Base-by-base conservation (phyloP, 92 coral and sea anemone species). In the Parazoanthus darwini region DNA sequence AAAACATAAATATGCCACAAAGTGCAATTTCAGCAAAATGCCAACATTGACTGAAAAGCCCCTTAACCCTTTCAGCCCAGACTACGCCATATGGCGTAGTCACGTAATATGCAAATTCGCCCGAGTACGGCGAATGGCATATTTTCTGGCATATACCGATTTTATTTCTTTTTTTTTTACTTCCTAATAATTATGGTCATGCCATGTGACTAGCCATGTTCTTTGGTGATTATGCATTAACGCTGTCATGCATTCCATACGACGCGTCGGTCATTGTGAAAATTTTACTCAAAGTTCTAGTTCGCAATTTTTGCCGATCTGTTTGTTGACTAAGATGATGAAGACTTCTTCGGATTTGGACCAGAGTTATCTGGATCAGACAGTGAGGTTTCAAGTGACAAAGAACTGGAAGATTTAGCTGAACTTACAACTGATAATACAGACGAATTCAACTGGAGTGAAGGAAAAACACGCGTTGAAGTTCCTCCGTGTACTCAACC, bases 161-260 rank as follows among this genome's bases (percentile, higher is more conserved):
- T 80, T n/a, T 48, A 43, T 50, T 29, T 80, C 71, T 80, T 46
- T 59, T 80, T 18, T 43, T 80, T 80, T 43, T 59, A 11, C 26
- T 48, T 80, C 85, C 44, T n/a, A 80, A 80, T n/a, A n/a, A n/a
- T n/a, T 80, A 76, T 37, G 79, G 79, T 80, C 85, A 80, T 59
- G 85, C 68, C 85, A 80, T n/a, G 43, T 80, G 85, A 8, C 51
- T 18, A 51, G 25, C 0, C 79, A 76, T n/a, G n/a, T n/a, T n/a
- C n/a, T n/a, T n/a, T n/a, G n/a, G n/a, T n/a, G n/a, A n/a, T 76
- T 76, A 42, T 76, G 51, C 79, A 76, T 38, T 26, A 76, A 43
- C 51, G 35, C 44, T 46, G 35, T 46, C 85, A 80, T 80, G 50
- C 68, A 80, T 80, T 51, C 3, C 85, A 59, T 80, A 0, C 68